Evolutionary conservation across 2,113 vertebrate species (phyloP), one percentile per base, ranked within the genome.

Genomic region (Halichoerus grypus): DNA sequence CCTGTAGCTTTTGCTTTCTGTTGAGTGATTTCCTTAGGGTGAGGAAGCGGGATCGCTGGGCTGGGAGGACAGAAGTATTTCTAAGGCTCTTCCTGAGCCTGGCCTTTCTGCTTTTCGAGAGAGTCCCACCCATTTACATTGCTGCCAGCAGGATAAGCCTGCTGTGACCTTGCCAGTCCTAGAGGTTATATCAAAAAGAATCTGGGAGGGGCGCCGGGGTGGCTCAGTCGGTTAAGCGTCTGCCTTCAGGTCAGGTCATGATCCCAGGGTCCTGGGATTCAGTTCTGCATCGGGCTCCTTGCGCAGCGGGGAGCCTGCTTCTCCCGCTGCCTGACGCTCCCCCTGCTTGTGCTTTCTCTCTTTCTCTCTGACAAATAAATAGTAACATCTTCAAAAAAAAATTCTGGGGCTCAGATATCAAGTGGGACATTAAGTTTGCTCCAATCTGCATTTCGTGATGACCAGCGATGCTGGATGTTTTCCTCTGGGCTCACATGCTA

Each of bases 61-160:
- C 71, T 22, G 42, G 51, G 21, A 51, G 61, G 49, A 22, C 5
- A 9, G 22, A 46, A 14, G 36, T 31, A 31, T 51, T 42, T 83
- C 84, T 49, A 33, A 42, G 91, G 81, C 33, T 77, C 33, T 71
- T 69, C 53, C 61, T 49, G 31, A 46, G 42, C 8, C 24, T 1
- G 22, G 51, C 13, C 22, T 4, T 39, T 57, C 55, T 39, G 88
- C 46, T 69, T 53, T 80, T 39, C 3, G 19, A 72, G 13, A 57
- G 71, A 0, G 5, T 31, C 2, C n/a, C 19, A 4, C 26, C 24
- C 1, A 4, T 28, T 28, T 16, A 12, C 2, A 2, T 2, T 22
- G 53, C 74, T 15, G 18, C 55, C 51, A 33, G 18, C 67, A 11
- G 46, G 13, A 46, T 15, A 22, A 11, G 61, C n/a, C 53, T 4